phyloP scores from a whole-genome alignment of 2,797 vertebrate genomes.

The Pelobates cultripes region DNA sequence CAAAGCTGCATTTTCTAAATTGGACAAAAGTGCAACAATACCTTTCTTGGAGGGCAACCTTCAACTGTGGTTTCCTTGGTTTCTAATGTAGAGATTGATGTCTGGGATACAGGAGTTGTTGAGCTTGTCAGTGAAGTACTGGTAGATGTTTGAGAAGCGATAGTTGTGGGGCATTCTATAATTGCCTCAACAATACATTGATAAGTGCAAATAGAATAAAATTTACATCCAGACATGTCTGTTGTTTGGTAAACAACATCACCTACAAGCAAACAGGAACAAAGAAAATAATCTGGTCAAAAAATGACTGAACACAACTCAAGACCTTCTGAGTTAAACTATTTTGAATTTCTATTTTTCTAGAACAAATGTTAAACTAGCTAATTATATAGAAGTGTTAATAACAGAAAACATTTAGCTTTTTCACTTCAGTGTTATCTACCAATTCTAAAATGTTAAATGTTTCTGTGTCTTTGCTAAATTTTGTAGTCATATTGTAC shows the following conservation, averaged over 20 bases:
- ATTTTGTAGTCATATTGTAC: too few species aligned
- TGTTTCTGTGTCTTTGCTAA: too few species aligned
- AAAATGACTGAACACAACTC: background rate
- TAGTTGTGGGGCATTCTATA: background rate
- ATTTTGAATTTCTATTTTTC: too few species aligned
- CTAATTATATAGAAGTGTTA: too few species aligned
- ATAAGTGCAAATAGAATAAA: background rate
- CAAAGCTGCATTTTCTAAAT: too few species aligned
- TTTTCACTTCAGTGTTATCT: too few species aligned
- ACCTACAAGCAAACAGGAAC: background rate
- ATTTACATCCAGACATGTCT: background rate
- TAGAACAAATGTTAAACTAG: too few species aligned
- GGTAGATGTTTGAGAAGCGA: background rate
- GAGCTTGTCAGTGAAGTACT: background rate
- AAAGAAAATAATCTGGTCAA: background rate
- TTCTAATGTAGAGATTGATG: background rate
- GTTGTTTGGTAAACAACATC: background rate
- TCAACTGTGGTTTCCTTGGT: background rate
- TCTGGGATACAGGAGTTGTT: background rate
- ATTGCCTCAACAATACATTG: background rate
- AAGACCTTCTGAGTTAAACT: too few species aligned
- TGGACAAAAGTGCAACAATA: background rate
- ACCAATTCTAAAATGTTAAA: too few species aligned
- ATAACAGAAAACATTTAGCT: too few species aligned
- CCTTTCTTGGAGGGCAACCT: slow-evolving; percentile 22